Percentiles rank a stretch among this genome's conserved stretches.
Conservation (phyloP, 2,797 vertebrate species). For the Poecilia wingei region DNA sequence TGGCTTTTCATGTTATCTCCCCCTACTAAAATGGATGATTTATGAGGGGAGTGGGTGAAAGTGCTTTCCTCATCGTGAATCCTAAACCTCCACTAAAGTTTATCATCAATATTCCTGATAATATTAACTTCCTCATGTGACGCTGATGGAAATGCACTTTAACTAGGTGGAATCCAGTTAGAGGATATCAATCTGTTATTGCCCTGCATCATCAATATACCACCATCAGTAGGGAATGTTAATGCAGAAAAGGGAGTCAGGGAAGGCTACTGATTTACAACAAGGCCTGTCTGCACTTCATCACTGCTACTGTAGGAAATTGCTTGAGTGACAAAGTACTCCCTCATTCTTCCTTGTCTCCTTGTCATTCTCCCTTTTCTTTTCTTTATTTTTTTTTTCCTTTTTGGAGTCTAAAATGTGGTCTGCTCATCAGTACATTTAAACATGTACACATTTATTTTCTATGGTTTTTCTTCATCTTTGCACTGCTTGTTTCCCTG, state of each 20-base stretch:
- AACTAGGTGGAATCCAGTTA: constrained; percentile 65
- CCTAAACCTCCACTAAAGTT: constrained; percentile 69
- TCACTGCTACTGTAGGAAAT: constrained; percentile 59
- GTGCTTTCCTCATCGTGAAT: constrained; percentile 60
- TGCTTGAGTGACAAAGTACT: constrained; percentile 51
- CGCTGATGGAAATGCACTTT: constrained; percentile 77
- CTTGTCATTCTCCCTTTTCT: constrained; percentile 45
- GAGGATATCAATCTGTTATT: constrained; percentile 66
- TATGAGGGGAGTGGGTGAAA: constrained; percentile 64
- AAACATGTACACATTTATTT: constrained; percentile 23
- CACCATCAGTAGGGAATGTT: constrained; percentile 49
- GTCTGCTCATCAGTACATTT: constrained; percentile 40
- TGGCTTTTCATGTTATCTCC: constrained; percentile 67
- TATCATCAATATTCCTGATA: constrained; percentile 71
- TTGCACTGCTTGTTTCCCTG: constrained; percentile 27
- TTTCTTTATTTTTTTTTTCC: constrained; percentile 18
- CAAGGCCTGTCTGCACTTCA: constrained; percentile 50
- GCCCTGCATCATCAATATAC: constrained; percentile 68
- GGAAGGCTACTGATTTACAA: constrained; percentile 69
- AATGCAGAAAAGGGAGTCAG: constrained; percentile 57
- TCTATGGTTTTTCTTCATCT: constrained; percentile 12
- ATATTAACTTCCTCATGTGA: constrained; percentile 67
- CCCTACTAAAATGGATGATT: constrained; percentile 71
- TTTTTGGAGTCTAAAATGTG: constrained; percentile 25
- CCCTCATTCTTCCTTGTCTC: constrained; percentile 46